Evolutionary conservation across 2,888 invertebrate species (phyloP).

Genomic region (Crocallis elinguaria): DNA sequence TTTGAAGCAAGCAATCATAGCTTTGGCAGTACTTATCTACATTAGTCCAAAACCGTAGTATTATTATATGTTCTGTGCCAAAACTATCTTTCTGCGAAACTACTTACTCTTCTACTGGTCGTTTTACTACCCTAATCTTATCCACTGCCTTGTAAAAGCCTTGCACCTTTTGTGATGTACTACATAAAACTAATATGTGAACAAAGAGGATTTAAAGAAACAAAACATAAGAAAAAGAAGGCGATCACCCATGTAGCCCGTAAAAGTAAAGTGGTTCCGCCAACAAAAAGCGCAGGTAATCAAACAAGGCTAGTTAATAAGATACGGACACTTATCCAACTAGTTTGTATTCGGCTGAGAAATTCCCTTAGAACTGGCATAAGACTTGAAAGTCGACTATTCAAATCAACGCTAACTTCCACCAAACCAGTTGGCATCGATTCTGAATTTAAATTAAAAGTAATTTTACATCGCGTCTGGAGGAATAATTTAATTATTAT

Average conservation of each 20-base stretch:
- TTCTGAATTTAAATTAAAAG: conserved; percentile 13
- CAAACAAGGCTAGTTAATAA: conserved; percentile 13
- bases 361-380: conserved; percentile 20
- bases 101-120: too few relatives aligned
- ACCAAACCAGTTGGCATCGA: conserved; percentile 5
- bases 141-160: too few relatives aligned
- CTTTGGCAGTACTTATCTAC: too few relatives aligned
- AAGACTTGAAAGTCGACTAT: conserved; percentile 20
- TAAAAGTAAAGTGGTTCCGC: conserved; percentile 13
- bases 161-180: too few relatives aligned
- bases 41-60: too few relatives aligned
- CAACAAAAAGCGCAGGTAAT: conserved; percentile 15
- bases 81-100: too few relatives aligned
- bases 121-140: too few relatives aligned
- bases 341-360: conserved; percentile 17
- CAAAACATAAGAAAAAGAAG: conserved; percentile 11
- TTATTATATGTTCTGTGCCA: too few relatives aligned
- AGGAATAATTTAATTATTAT: background rate
- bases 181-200: background rate
- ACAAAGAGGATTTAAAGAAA: background rate
- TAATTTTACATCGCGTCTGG: background rate
- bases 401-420: conserved; percentile 10
- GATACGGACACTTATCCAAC: conserved; percentile 8
- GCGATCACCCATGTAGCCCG: conserved; percentile 8
- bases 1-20: too few relatives aligned